Conservation (phyloP, 2,888 invertebrate genomes). For the Drosophila pegasa region DNA sequence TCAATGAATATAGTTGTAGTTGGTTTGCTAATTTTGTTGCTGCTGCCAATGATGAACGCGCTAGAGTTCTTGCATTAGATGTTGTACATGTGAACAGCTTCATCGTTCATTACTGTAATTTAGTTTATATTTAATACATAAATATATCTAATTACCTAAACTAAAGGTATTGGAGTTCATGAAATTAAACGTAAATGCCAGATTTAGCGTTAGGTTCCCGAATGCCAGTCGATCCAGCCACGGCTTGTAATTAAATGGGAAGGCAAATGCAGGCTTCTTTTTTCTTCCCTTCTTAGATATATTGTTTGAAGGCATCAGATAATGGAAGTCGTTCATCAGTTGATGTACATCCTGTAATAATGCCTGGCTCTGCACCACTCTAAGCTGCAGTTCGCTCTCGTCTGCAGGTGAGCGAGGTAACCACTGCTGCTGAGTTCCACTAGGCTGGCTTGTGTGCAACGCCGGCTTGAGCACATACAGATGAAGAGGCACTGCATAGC, state of each 20-base stretch:
- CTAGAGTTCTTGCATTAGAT: background rate
- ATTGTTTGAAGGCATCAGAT: constrained; percentile 29
- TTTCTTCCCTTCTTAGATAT: constrained; percentile 42
- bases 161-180: constrained; percentile 48
- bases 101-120: background rate
- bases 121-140: background rate
- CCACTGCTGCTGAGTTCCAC: background rate
- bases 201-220: constrained; percentile 57
- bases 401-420: background rate
- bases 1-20: too few species aligned
- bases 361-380: constrained; percentile 19
- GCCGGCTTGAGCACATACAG: constrained; percentile 23
- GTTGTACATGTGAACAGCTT: background rate
- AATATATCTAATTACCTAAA: background rate
- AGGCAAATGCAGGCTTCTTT: constrained; percentile 38
- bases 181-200: constrained; percentile 63
- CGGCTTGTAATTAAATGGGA: constrained; percentile 31
- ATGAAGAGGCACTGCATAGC: constrained; percentile 27
- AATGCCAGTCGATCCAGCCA: constrained; percentile 55
- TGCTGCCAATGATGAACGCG: background rate
- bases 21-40: background rate
- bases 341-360: constrained; percentile 30
- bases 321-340: constrained; percentile 28
- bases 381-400: background rate
- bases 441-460: background rate